Base-by-base conservation (phyloP, 2,888 invertebrate genomes). In the Ectemnius continuus region DNA sequence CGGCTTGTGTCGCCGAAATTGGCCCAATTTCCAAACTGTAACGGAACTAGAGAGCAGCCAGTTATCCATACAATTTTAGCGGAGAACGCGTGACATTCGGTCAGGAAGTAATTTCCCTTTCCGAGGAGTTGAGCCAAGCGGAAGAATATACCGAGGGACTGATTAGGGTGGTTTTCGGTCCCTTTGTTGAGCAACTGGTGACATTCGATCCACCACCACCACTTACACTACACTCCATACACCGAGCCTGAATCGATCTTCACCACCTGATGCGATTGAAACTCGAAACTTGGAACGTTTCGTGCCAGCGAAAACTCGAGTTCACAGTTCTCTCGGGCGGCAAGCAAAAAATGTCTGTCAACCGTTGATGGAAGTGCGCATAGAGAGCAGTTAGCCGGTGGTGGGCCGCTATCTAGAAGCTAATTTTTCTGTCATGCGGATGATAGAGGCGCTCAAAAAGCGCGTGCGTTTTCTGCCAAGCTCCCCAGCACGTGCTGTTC, bases 1-100 rank as follows among this genome's bases (percentile, higher is more conserved):
- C 20, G 20, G n/a, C 58, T 28, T 73, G 81, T 81, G 82, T 82
- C 81, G 73, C 69, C 71, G 46, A 82, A 81, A 82, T 82, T 81
- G 71, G 64, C 18, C 67, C 62, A 62, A 76, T 75, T 67, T 70
- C 18, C 63, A 28, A 59, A 66, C 47, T 58, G 63, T 61, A 60
- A 67, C 58, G 58, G 26, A 14, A 69, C 57, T 61, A 72, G 65
- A 23, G 23, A 23, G 23, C 0, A 23, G 63, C 71, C 45, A 14
- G 46, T 47, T 18, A 46, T 47, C 71, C 72, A 18, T 73, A 52
- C 65, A 59, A 64, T 75, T 70, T 26, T 0, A 46, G 14, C n/a
- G n/a, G 57, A 36, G 28, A 68, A 65, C n/a, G 52, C 71, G 23
- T 28, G 28, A 61, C 74, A 46, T 59, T 73, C 62, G 67, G 61